Percentiles rank a stretch among this genome's conserved stretches.
Evolutionary conservation across 2,113 vertebrate species (phyloP).

Genomic region (Polyodon spathula): DNA sequence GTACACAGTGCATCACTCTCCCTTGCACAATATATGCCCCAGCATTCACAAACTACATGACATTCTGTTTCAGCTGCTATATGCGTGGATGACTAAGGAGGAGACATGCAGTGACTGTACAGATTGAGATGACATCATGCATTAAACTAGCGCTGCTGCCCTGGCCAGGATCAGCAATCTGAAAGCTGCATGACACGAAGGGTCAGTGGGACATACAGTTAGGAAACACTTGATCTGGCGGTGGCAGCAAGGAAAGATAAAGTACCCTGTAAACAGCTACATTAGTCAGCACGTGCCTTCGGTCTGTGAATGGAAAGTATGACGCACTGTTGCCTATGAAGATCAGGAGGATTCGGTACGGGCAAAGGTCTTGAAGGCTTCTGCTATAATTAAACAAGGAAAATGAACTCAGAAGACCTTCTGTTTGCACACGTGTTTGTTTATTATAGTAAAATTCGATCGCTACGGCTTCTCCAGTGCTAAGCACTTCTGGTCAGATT

Average conservation of each 20-base stretch:
- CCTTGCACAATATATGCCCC: background rate
- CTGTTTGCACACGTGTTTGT: background rate
- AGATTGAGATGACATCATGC: conserved; percentile 1
- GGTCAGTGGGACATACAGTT: background rate
- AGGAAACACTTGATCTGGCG: background rate
- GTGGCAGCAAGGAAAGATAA: background rate
- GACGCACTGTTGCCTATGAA: background rate
- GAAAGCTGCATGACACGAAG: background rate
- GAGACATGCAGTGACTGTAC: background rate
- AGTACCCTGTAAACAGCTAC: background rate
- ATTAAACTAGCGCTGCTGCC: background rate
- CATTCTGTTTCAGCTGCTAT: background rate
- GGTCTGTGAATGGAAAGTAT: conserved; percentile 5
- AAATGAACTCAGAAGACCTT: too few species aligned
- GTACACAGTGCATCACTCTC: too few species aligned
- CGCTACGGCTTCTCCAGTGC: too few species aligned
- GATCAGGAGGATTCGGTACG: background rate
- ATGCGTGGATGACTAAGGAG: background rate
- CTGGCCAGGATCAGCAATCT: background rate
- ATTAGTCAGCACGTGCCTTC: background rate
- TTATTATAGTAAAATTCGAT: too few species aligned
- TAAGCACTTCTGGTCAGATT: too few species aligned
- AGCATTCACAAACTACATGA: background rate
- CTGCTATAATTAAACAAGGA: too few species aligned
- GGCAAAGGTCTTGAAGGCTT: too few species aligned